Base-by-base conservation (phyloP, 2,888 invertebrate genomes). In the Drosophila bunnanda region DNA sequence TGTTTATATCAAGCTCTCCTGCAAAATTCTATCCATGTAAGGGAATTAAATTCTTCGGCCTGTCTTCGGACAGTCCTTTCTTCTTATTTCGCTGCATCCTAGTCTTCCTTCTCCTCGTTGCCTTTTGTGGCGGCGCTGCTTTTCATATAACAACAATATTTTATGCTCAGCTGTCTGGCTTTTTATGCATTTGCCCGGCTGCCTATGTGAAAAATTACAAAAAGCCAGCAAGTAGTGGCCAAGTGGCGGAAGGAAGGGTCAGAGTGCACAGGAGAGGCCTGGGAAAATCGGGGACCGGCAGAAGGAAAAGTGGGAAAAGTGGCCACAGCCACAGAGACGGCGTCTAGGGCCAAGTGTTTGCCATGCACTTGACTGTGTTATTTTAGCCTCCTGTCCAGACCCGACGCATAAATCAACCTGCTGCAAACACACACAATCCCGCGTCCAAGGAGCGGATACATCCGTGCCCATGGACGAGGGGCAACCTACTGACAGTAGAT, bases 121-220 rank as follows among this genome's bases (percentile, higher is more conserved):
- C 57, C 66, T 38, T 70, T 46, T 66, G 66, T 66, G 66, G 57
- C 53, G 20, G 57, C 76, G 65, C 89, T 83, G 89, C 88, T 79
- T 83, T 83, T 83, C 89, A 83, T 83, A 87, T 89, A 89, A 88
- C 83, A 89, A 84, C 83, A 84, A 89, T 89, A 88, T 89, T 89
- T 84, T 84, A 84, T 84, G 88, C 83, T 89, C 89, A 89, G 82
- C 83, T 84, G 83, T 89, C 83, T 84, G 89, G 88, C 89, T 89
- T 84, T 84, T 84, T 84, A 89, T 89, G 85, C 89, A 89, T 87
- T 84, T 88, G 70, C 80, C 84, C 69, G 68, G 83, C 85, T 81
- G 89, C 88, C 83, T 89, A 84, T 89, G 67, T 89, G 82, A 83
- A 88, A 89, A 89, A 83, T 83, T 89, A 83, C 85, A 89, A 89